Base-by-base conservation (phyloP, 2,797 vertebrate species). In the Rhinatrema bivittatum region DNA sequence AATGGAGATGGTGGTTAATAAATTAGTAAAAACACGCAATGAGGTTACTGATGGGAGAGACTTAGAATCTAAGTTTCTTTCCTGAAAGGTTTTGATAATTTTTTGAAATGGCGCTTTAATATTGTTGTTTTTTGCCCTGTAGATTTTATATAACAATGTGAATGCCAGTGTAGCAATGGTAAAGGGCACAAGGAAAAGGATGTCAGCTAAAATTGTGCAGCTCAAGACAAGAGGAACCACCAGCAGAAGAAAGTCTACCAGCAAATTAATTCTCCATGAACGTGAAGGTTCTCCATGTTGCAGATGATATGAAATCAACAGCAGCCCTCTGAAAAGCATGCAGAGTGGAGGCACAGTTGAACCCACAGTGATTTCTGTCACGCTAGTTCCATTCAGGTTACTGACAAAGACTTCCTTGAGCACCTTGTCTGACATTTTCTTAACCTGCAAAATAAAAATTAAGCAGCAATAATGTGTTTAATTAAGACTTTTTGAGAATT, bases 351-450 rank as follows among this genome's bases (percentile, higher is more conserved):
- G 53, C 2, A 96, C 65, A n/a, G 86, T 65, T 25, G 87, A 70
- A 38, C 90, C 91, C 10, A 86, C 11, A 0, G 76, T 80, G 34
- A 97, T 77, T 67, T 99, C 96, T 42, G 70, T 52, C 55, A 95
- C 65, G 20, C 70, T 91, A 3, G 93, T 98, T 40, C 96, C 96
- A 6, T 82, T 97, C 13, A 93, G 80, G 51, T 97, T 88, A 65
- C 89, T 89, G 58, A 98, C 38, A 60, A 98, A 99, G 2, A 82
- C 89, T 70, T 93, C 87, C 56, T 97, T 98, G 33, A 85, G 62
- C 10, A 85, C 72, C 33, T 70, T 86, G 26, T 85, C 79, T 41
- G 79, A 84, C 94, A 97, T 97, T 40, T 53, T 67, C 48, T 41
- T 51, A 46, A 48, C 53, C 38, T 56, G 56, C 28, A 54, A 54